Evolutionary conservation across 2,888 invertebrate genomes (phyloP), one percentile per base, ranked within the genome.

Genomic region (Drosophila monieri): DNA sequence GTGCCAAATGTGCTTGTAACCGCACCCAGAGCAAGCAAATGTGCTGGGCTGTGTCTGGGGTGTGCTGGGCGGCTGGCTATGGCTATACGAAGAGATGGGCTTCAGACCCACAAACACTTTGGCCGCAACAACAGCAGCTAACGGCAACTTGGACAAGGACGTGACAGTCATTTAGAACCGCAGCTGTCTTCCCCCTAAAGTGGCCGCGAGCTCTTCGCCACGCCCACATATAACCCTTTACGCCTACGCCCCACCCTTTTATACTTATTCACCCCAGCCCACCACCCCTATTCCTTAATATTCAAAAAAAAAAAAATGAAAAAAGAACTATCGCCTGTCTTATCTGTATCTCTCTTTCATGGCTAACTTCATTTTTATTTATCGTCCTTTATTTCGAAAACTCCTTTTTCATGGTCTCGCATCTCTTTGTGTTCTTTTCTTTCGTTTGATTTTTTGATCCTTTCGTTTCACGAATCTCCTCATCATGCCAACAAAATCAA

Each of bases 1-100:
- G 83, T 90, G 90, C 89, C 88, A 89, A 85, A 85, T 85, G 84
- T 88, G 84, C 88, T 77, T 78, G 88, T 85, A 86, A 87, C 85
- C 80, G 76, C 88, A 80, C 70, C 78, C 72, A 69, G 53, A 57
- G 32, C 62, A 37, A 15, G 27, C 30, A 48, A 41, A 14, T 30
- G 46, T 59, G 27, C 43, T 52, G 57, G 58, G 60, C 39, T 46
- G 60, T 44, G 60, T 44, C 23, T 15, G 18, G 18, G 18, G 18
- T 18, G 32, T 14, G 35, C 6, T 21, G 9, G 35, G 18, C 10
- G 18, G 43, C 10, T 9, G 43, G 43, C 37, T 15, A 9, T 61
- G 18, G 41, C 10, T 14, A 15, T 12, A 35, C 12, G 15, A 35
- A 12, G 12, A 23, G 27, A 18, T 1, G 49, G 72, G 72, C 48